A percentile compares a stretch with the other conserved stretches of the same genome.
These are phyloP conservation scores for Karalla daura DNA, from an alignment of 2,797 vertebrate genomes.

Conservation along the genomic window DNA sequence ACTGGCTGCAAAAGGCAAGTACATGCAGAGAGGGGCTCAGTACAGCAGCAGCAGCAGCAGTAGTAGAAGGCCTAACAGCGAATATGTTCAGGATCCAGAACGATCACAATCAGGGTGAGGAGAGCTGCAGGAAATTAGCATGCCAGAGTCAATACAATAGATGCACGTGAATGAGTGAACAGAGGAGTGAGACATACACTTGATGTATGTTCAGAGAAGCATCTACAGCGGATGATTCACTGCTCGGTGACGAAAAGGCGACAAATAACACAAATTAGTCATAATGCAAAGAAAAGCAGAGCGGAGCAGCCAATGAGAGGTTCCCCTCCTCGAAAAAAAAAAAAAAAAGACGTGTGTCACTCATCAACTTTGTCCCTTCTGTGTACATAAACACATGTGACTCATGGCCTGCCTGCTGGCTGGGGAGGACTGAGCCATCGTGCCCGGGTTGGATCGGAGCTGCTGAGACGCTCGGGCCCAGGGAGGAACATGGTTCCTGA, in stretches of 20 bases:
- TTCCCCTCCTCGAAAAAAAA: neutral
- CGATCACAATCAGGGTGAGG: no score
- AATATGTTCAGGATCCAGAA: conserved; percentile 18
- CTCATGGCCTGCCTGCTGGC: conserved; percentile 43
- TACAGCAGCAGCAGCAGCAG: conserved; percentile 22
- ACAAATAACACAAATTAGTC: conserved; percentile 36
- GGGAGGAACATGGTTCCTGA: conserved; percentile 73
- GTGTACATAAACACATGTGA: conserved; percentile 66
- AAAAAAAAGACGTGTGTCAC: conserved; percentile 45
- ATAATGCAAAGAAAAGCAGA: conserved; percentile 12
- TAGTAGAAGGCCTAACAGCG: conserved; percentile 17
- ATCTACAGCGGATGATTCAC: no score
- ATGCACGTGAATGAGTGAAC: no score
- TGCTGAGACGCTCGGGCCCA: conserved; percentile 54
- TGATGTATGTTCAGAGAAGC: no score
- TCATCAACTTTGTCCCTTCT: conserved; percentile 72
- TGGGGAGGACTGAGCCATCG: conserved; percentile 43
- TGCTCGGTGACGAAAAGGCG: conserved; percentile 6
- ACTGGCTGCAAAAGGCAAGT: conserved; percentile 40
- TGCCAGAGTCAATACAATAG: no score
- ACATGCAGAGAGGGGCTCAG: conserved; percentile 16
- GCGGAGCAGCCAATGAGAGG: conserved; percentile 60
- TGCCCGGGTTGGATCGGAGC: conserved; percentile 44
- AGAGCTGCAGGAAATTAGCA: no score
- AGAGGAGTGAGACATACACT: no score